Percentiles rank a stretch among this genome's conserved stretches.
phyloP scores from a whole-genome alignment of 2,888 invertebrate species.

The Epirrhoe tristata region DNA sequence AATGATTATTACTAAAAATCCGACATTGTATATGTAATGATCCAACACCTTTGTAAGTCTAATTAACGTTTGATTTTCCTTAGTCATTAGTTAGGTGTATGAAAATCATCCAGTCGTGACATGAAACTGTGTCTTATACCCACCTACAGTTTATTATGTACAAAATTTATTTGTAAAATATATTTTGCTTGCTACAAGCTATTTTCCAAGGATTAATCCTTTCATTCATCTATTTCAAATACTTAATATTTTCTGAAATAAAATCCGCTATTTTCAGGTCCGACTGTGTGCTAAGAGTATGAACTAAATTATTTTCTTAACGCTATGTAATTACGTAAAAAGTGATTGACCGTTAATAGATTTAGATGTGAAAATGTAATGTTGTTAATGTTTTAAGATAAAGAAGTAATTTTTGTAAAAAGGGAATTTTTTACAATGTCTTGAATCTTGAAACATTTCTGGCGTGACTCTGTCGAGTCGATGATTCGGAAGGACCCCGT shows the following conservation, averaged over 20 bases:
- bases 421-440: slow-evolving; percentile 88
- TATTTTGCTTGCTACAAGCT: slow-evolving; percentile 8
- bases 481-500: slow-evolving; percentile 82
- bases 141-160: background rate
- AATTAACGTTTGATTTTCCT: background rate
- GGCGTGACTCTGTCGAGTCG: slow-evolving; percentile 71
- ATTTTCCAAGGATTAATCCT: background rate
- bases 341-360: slow-evolving; percentile 84
- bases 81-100: slow-evolving; percentile 2
- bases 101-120: slow-evolving; percentile 10
- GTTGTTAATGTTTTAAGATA: slow-evolving; percentile 88
- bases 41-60: background rate
- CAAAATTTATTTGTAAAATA: background rate
- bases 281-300: slow-evolving; percentile 35
- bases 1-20: background rate
- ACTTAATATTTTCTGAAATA: slow-evolving; percentile 13
- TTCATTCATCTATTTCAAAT: background rate
- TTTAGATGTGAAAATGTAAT: slow-evolving; percentile 84
- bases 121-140: background rate
- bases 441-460: slow-evolving; percentile 90
- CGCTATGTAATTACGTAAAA: slow-evolving; percentile 69
- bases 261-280: slow-evolving; percentile 23
- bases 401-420: slow-evolving; percentile 89
- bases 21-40: background rate
- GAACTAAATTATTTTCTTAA: slow-evolving; percentile 76